These are phyloP conservation scores for Deilephila elpenor DNA, from an alignment of 2,888 invertebrate genomes.

Conservation along the genomic window DNA sequence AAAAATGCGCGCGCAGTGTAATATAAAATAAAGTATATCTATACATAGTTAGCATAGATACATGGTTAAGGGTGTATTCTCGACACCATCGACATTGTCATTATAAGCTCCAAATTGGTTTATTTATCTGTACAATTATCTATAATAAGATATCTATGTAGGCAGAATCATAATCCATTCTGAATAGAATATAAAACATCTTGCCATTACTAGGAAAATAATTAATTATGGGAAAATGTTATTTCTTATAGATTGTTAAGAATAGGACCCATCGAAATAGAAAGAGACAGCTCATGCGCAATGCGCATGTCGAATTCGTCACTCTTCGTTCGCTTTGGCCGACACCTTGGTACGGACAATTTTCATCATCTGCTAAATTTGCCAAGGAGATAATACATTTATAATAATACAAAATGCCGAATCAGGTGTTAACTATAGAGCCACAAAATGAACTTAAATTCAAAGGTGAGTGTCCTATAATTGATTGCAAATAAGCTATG, in stretches of 20 bases:
- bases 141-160: too few relatives aligned
- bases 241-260: background rate
- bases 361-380: slow-evolving; percentile 66
- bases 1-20: slow-evolving; percentile 26
- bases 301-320: slow-evolving; percentile 71
- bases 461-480: slow-evolving; percentile 88
- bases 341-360: slow-evolving; percentile 70
- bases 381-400: slow-evolving; percentile 79
- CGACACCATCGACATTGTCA: background rate
- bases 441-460: slow-evolving; percentile 95
- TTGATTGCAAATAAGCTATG: slow-evolving; percentile 49
- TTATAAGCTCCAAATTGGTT: too few relatives aligned
- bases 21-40: background rate
- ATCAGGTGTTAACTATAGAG: slow-evolving; percentile 93
- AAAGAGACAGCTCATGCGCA: slow-evolving; percentile 49
- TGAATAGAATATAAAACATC: too few relatives aligned
- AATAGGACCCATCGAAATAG: slow-evolving; percentile 35
- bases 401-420: slow-evolving; percentile 84
- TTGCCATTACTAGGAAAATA: background rate
- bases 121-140: too few relatives aligned
- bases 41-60: background rate
- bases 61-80: slow-evolving; percentile 17
- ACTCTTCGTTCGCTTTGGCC: slow-evolving; percentile 67
- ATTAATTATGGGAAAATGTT: background rate
- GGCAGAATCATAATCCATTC: too few relatives aligned